Base-by-base conservation (phyloP, 2,797 vertebrate species). In the Eutrigla gurnardus region DNA sequence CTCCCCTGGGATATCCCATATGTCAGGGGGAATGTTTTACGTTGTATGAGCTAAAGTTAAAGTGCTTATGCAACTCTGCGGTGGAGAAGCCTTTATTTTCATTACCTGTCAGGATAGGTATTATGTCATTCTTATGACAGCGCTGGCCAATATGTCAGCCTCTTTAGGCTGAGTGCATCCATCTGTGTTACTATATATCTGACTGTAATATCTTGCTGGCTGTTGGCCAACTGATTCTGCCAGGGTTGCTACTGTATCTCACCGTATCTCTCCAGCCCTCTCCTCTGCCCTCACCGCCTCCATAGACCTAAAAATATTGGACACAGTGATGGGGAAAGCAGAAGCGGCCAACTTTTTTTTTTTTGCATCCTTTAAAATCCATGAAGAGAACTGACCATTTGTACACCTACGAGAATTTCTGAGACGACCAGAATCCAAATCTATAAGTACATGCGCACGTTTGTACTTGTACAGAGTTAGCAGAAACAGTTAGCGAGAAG, bases 101-200 rank as follows among this genome's bases (percentile, higher is more conserved):
- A 93, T 93, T 91, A 91, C 91, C 91, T 92, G 90, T 92, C 90
- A 91, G 86, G 78, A 89, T 86, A 57, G 90, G 87, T 90, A 92
- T 93, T 93, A 92, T 93, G 91, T 92, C 90, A 93, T 91, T 91
- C 90, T 93, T 90, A 92, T 93, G 92, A 93, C 90, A 91, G 88
- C 77, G 62, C 85, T 73, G 83, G 91, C 89, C 91, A 92, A 91
- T 90, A 91, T 92, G 91, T 92, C 90, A 92, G 90, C 88, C 90
- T 93, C 93, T 93, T 93, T 92, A 93, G 90, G 90, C 88, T 93
- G 91, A 93, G 93, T 91, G 91, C 92, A 93, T 93, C 93, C 92
- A 92, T 93, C 93, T 93, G 87, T 90, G 89, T 91, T 93, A 91
- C 91, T 87, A 86, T 91, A 91, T 92, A 93, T 92, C 90, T 91